Percentiles rank a stretch among this genome's conserved stretches.
phyloP scores from a whole-genome alignment of 1,140 invertebrate species.

The Eupeodes corollae region DNA sequence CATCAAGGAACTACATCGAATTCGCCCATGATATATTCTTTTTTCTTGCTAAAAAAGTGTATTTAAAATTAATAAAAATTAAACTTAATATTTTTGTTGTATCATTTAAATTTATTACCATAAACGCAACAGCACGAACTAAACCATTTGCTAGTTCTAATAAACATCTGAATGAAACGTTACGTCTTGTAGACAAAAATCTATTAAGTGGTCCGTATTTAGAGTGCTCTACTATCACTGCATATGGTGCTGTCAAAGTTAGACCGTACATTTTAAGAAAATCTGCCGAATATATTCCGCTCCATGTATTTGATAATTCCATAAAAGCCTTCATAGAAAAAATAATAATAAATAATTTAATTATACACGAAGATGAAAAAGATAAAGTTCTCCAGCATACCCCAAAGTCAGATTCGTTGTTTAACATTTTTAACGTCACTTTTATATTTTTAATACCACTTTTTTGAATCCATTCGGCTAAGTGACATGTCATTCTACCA shows the following conservation, averaged over 20 bases:
- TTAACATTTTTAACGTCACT: conserved; percentile 64
- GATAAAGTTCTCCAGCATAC: conserved; percentile 32
- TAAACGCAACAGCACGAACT: conserved; percentile 54
- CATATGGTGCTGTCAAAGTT: conserved; percentile 58
- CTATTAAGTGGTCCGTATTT: conserved; percentile 62
- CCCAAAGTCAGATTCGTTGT: conserved; percentile 48
- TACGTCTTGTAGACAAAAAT: conserved; percentile 47
- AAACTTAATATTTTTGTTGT: background rate
- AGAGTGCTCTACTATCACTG: conserved; percentile 70
- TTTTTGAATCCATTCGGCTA: conserved; percentile 52
- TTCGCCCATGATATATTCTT: conserved; percentile 70
- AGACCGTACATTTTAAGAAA: conserved; percentile 67
- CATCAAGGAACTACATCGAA: conserved; percentile 71
- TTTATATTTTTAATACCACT: conserved; percentile 58
- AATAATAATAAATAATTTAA: conserved; percentile 7
- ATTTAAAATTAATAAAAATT: conserved; percentile 6
- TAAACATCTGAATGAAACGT: conserved; percentile 56
- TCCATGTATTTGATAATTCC: conserved; percentile 60
- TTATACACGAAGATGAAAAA: background rate
- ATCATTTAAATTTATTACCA: conserved; percentile 9
- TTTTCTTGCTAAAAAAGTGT: conserved; percentile 58
- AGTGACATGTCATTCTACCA: conserved; percentile 49
- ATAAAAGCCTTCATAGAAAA: conserved; percentile 56
- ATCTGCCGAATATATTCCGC: conserved; percentile 57
- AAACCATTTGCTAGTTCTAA: conserved; percentile 65